Base-by-base conservation (phyloP, 2,888 invertebrate species). In the Pristionchus entomophagus region DNA sequence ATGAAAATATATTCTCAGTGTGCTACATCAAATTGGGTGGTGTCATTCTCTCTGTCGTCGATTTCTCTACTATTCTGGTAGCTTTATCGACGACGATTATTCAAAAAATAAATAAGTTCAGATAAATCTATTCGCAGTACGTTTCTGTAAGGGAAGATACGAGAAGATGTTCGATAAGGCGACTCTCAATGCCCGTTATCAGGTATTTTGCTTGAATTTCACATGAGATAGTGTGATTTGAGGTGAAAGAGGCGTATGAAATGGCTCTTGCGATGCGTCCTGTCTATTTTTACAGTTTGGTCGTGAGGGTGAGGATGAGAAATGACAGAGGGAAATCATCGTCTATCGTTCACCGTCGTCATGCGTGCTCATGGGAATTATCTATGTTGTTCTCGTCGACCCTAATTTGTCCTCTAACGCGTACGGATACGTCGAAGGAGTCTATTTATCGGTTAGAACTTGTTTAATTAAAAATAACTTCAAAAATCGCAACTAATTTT, bases 191-290 rank as follows among this genome's bases (percentile, higher is more conserved):
- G 77, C 77, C 14, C 77, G 77, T 22, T 77, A 77, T 77, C 77
- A 77, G 77, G 77, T 77, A 45, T n/a, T 45, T 17, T 4, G 22
- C 29, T 45, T 2, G 19, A 32, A 35, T 4, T 17, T 65, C 65
- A 8, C n/a, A 3, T 35, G n/a, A 19, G 8, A 35, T 14, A 0
- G 2, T 4, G 29, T 35, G 8, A 26, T 45, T 77, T 3, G 0
- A 77, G 77, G 77, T 77, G 26, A 41, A 45, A 77, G 77, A 77
- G 45, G 77, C 77, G 19, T 77, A 77, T 35, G 45, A 77, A 49
- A 77, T 77, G 77, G 41, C 77, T 49, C 45, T n/a, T 14, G 77
- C 77, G 4, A 77, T 77, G 77, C 22, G 35, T 10, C 77, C 77
- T 17, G 77, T 77, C 19, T 77, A 77, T 26, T 41, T 41, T 26